Conservation (phyloP, 1,140 invertebrate species). For the Nephotettix cincticeps region DNA sequence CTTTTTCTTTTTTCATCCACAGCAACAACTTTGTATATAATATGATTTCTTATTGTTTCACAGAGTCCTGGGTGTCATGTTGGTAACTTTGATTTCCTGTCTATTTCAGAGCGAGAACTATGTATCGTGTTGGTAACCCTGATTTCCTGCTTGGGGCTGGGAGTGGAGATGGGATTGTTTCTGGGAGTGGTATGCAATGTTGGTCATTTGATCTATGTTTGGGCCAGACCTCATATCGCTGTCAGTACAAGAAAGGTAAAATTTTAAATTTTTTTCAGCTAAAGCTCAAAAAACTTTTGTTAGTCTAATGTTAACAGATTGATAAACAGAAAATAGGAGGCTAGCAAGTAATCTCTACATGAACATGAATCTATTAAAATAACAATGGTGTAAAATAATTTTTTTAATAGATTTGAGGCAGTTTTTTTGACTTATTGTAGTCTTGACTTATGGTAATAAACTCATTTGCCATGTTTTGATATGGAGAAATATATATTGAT, state of each 20-base stretch:
- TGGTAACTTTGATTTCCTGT: too few relatives aligned
- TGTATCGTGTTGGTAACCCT: constrained; percentile 59
- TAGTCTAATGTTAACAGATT: not conserved
- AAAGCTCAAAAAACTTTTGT: not conserved
- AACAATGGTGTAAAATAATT: not conserved
- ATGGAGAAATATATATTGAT: not conserved
- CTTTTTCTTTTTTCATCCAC: too few relatives aligned
- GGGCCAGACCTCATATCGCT: constrained; percentile 49
- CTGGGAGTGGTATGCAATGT: constrained; percentile 61
- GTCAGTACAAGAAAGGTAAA: constrained; percentile 48
- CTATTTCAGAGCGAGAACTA: constrained; percentile 61
- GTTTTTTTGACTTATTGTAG: constrained; percentile 49
- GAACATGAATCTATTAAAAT: not conserved
- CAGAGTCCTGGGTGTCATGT: too few relatives aligned
- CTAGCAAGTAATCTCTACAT: not conserved
- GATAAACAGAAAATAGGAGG: not conserved
- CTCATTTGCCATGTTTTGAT: not conserved
- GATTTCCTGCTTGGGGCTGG: constrained; percentile 55
- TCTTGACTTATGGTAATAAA: not conserved
- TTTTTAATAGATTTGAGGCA: not conserved
- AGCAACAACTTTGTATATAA: too few relatives aligned
- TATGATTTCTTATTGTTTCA: too few relatives aligned
- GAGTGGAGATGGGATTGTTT: constrained; percentile 67
- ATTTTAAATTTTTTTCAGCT: not conserved
- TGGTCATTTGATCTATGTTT: constrained; percentile 58